Base-by-base conservation (phyloP, 2,113 vertebrate species). In the Chascanopsetta lugubris region DNA sequence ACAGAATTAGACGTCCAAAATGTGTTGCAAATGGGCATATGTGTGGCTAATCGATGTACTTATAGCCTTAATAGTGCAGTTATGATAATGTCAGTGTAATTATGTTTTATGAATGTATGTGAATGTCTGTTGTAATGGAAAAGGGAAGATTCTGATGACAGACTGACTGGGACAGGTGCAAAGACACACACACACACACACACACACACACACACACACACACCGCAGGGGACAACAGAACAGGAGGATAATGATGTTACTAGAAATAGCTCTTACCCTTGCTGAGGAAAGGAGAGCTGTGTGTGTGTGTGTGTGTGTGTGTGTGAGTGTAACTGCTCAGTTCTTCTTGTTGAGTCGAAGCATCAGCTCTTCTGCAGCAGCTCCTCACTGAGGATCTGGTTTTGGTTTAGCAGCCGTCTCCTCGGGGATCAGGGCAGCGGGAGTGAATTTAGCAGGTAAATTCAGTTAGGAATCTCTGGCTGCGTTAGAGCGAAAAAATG, bases 211-310 rank as follows among this genome's bases (percentile, higher is more conserved):
- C 9, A 68, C 49, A 47, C 62, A 43, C 18, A 26, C 26, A 21
- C 29, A 32, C n/a, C 6, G n/a, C 27, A 32, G 74, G 74, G 73
- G 71, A 83, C 75, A 81, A 79, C 68, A 73, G 80, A 81, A 79
- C 68, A 73, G 79, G 49, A 67, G 83, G 66, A 71, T 79, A 58
- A 74, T 57, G 51, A 54, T 71, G 81, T 82, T 83, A 70, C 92
- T 82, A 79, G 76, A 90, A 91, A 91, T 90, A 93, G 84, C 65
- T 48, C 53, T 67, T 36, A 56, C 55, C 48, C 74, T 74, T 54
- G 61, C 61, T 59, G 49, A 72, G 48, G 32, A 56, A 12, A 56
- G 46, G 48, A 4, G 43, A 32, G 49, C 2, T 45, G 22, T 60
- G 48, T 5, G 0, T 18, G 71, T 27, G 6, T 42, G 40, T 48